A percentile compares a stretch with the other conserved stretches of the same genome.
These are phyloP conservation scores for Montipora cactus DNA, from an alignment of 64 coral and sea anemone genomes.

Conservation along the genomic window DNA sequence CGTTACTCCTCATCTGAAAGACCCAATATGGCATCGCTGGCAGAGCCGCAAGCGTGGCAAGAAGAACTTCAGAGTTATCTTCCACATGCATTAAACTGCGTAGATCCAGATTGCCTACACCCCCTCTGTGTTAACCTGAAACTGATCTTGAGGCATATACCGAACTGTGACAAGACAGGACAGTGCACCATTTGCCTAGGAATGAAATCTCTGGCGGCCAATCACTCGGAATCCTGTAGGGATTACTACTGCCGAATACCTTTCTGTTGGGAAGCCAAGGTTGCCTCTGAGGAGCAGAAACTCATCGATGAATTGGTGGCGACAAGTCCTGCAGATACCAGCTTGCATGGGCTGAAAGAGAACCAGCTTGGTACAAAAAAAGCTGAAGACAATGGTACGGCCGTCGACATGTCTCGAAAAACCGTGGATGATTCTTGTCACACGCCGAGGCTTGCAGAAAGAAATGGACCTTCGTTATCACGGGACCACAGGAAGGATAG, in stretches of 20 bases:
- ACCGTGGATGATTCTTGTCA: background rate
- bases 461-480: background rate
- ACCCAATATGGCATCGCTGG: background rate
- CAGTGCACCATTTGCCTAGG: constrained; percentile 22
- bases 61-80: constrained; percentile 35
- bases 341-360: background rate
- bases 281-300: constrained; percentile 11
- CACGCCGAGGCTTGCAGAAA: background rate
- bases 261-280: constrained; percentile 38
- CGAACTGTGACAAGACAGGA: constrained; percentile 6
- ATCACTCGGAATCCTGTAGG: constrained; percentile 32
- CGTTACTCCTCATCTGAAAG: background rate
- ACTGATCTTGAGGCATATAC: constrained; percentile 16
- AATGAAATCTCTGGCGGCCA: constrained; percentile 20
- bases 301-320: constrained; percentile 23
- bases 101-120: background rate
- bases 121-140: constrained; percentile 52
- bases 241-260: constrained; percentile 34
- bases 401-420: background rate
- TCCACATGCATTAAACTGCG: constrained; percentile 33
- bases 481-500: background rate
- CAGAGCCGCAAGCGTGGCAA: constrained; percentile 9
- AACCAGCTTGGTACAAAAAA: background rate
- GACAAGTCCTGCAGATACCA: background rate
- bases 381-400: background rate